phyloP scores from a whole-genome alignment of 92 coral and sea anemone species.

The Chrysogorgia sp. region DNA sequence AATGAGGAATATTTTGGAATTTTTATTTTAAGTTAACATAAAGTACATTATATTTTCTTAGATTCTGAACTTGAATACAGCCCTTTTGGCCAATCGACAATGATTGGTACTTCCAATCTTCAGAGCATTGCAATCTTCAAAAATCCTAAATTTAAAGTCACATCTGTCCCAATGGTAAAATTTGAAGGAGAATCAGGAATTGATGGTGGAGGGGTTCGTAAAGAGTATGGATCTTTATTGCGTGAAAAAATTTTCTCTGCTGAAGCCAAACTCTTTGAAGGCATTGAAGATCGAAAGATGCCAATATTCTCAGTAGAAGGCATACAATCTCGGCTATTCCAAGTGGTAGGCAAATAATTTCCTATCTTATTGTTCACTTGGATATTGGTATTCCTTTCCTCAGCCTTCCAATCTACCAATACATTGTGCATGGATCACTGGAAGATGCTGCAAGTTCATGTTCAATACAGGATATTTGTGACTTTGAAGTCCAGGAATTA shows the following conservation, averaged over 20 bases:
- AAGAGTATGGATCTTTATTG: slow-evolving; percentile 60
- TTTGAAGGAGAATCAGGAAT: slow-evolving; percentile 64
- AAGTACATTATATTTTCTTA: slow-evolving; percentile 27
- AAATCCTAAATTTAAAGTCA: slow-evolving; percentile 40
- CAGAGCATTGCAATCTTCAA: slow-evolving; percentile 51
- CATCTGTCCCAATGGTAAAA: slow-evolving; percentile 36
- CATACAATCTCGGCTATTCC: slow-evolving; percentile 56
- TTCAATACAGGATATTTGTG: slow-evolving; percentile 51
- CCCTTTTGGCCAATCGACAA: slow-evolving; percentile 26
- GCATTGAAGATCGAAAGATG: slow-evolving; percentile 52
- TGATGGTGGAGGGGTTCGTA: slow-evolving; percentile 59
- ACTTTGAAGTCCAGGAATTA: slow-evolving; percentile 48
- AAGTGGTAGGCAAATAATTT: slow-evolving; percentile 61
- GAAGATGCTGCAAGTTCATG: slow-evolving; percentile 56
- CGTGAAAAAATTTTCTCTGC: slow-evolving; percentile 52
- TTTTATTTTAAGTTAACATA: slow-evolving; percentile 15
- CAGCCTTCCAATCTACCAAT: slow-evolving; percentile 61
- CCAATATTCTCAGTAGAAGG: slow-evolving; percentile 57
- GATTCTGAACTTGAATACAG: slow-evolving; percentile 30
- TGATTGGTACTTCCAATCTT: not conserved
- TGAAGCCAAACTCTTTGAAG: slow-evolving; percentile 63
- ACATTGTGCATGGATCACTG: slow-evolving; percentile 39
- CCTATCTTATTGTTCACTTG: slow-evolving; percentile 42
- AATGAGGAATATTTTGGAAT: not conserved
- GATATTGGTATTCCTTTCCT: slow-evolving; percentile 58